Evolutionary conservation across 2,113 vertebrate species (phyloP), one percentile per base, ranked within the genome.

Genomic region (Grantiella picta): DNA sequence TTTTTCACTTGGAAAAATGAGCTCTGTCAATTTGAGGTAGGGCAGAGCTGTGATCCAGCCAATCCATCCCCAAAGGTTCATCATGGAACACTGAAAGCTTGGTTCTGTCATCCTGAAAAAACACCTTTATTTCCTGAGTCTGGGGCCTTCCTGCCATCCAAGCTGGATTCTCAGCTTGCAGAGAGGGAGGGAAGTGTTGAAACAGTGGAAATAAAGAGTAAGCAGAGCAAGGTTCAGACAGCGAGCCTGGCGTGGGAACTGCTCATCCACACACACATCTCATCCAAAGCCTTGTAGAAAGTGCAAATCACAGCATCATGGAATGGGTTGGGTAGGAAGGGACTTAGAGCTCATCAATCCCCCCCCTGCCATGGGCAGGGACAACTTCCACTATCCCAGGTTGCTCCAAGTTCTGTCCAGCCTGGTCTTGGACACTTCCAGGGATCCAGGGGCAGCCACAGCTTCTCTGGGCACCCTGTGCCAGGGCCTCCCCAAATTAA

Each of bases 191-290:
- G n/a, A 52, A 73, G 45, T 1, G 18, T 0, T 27, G 47, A 18
- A 63, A 40, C 45, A 29, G 15, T 3, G 23, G 65, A 31, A 82
- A 71, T 17, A 6, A 45, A 53, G 56, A 81, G 17, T 3, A 33
- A 60, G 35, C 35, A 76, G 61, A 80, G 33, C 22, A 14, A 47
- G 25, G 35, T 10, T 40, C 24, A n/a, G 45, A 35, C 27, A 50
- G 40, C 0, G 0, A 79, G 54, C 1, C 0, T 0, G 0, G 52
- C 33, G 16, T 0, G 1, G 63, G 52, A 61, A 42, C 2, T 0
- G 50, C 50, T 56, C 49, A 8, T 5, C 9, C 2, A 2, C 61
- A 64, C 65, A 56, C 1, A 24, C 19, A 16, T 11, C 40, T 7
- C 3, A 3, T 9, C 59, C 45, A 49, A 65, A 83, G 27, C 10